Evolutionary conservation across 2,797 vertebrate genomes (phyloP), one percentile per base, ranked within the genome.

Genomic region (Labeo calbasu): DNA sequence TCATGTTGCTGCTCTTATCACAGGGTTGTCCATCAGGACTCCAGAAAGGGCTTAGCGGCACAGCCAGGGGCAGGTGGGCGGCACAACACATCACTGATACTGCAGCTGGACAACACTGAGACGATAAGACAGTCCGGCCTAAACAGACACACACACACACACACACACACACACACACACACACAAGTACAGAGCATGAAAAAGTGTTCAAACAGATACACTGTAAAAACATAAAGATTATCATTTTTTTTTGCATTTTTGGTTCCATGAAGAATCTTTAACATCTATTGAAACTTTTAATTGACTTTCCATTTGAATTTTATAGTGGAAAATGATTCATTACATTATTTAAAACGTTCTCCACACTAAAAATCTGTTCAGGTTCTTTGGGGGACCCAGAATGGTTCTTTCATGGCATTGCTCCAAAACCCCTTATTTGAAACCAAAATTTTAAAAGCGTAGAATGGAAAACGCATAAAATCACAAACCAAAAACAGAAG

Each of bases 1-100:
- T 94, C 91, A 83, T 85, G 87, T 94, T 90, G 91, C 93, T 53
- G 84, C 85, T 88, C 90, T 93, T 95, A 94, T 95, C 92, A 53
- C 88, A 88, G 88, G 85, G 51, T 32, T 90, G 92, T 93, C 94
- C 89, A 89, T 94, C 93, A 86, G 91, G 91, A 89, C 84, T 59
- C 89, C 89, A 91, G 91, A 89, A 89, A 82, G 83, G 89, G 93
- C 93, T 94, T 93, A 93, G 89, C 82, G 77, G 5, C 80, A 87
- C 83, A 63, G 87, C 90, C 89, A 89, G 82, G 69, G 86, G 83
- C 91, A 93, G 92, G 91, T 92, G 92, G 85, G 77, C 90, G 89
- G 88, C 61, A 57, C 70, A 61, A 48, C 79, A 87, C 82, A 87
- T 89, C 84, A 88, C 84, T 88, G 85, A 77, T 87, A 81, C 79